Conservation (phyloP, 2,888 invertebrate species). For the Leptarthrus brevirostris region DNA sequence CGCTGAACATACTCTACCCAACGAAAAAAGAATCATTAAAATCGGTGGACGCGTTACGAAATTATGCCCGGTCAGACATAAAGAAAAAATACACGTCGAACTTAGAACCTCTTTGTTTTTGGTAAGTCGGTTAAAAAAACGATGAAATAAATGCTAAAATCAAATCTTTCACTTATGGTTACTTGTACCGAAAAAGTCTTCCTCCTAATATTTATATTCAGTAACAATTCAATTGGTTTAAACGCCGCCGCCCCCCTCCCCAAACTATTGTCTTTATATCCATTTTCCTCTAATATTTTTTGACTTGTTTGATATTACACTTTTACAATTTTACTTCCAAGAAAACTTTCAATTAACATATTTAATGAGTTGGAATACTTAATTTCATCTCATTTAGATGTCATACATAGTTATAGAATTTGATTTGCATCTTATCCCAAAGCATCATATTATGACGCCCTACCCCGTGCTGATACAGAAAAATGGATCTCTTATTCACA, state of each 20-base stretch:
- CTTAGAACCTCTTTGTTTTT: too few relatives aligned
- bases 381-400: not conserved
- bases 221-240: slow-evolving; percentile 6
- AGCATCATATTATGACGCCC: slow-evolving; percentile 18
- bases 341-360: not conserved
- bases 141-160: too few relatives aligned
- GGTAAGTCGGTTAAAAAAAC: too few relatives aligned
- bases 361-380: not conserved
- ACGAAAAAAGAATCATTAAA: too few relatives aligned
- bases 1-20: too few relatives aligned
- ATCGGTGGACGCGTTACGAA: too few relatives aligned
- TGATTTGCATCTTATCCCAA: slow-evolving; percentile 1
- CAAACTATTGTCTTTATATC: slow-evolving; percentile 10
- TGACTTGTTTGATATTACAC: not conserved
- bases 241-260: slow-evolving; percentile 10
- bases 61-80: too few relatives aligned
- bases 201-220: slow-evolving; percentile 12
- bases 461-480: not conserved
- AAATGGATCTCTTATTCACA: not conserved
- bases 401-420: not conserved
- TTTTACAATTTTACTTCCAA: not conserved
- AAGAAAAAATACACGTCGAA: too few relatives aligned
- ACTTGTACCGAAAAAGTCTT: not conserved
- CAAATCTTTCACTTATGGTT: too few relatives aligned
- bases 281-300: too few relatives aligned